phyloP scores from a whole-genome alignment of 1,140 invertebrate genomes.

The Lordiphosa clarofinis region DNA sequence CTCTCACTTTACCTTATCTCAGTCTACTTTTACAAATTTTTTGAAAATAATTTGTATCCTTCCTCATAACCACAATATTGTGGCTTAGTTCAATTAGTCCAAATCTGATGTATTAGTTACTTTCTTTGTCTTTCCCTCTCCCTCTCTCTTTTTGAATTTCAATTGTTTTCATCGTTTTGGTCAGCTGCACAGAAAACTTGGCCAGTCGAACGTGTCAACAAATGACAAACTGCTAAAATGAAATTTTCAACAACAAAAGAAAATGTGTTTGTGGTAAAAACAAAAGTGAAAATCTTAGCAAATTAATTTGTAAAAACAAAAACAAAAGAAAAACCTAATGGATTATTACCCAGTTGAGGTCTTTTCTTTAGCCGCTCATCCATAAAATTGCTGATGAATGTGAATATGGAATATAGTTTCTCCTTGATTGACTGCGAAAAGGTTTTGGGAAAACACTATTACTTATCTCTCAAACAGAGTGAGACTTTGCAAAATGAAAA shows the following conservation, averaged over 20 bases:
- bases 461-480: too few relatives aligned
- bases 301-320: conserved; percentile 23
- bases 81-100: conserved; percentile 8
- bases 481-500: too few relatives aligned
- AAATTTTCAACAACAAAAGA: conserved; percentile 35
- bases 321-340: neutral
- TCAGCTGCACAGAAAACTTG: conserved; percentile 28
- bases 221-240: conserved; percentile 13
- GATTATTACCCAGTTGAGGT: conserved; percentile 7
- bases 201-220: conserved; percentile 26
- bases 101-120: neutral
- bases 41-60: neutral
- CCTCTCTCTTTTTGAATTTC: neutral
- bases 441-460: too few relatives aligned
- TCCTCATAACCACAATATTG: too few relatives aligned
- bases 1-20: too few relatives aligned
- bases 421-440: too few relatives aligned
- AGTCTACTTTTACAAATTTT: too few relatives aligned
- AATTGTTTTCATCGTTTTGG: conserved; percentile 16
- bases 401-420: too few relatives aligned
- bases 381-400: conserved; percentile 31
- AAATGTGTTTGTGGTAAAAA: conserved; percentile 24
- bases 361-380: conserved; percentile 43
- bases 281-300: conserved; percentile 60
- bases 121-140: neutral